These are phyloP conservation scores for Hemicordylus capensis DNA, from an alignment of 2,113 vertebrate genomes.

Conservation along the genomic window DNA sequence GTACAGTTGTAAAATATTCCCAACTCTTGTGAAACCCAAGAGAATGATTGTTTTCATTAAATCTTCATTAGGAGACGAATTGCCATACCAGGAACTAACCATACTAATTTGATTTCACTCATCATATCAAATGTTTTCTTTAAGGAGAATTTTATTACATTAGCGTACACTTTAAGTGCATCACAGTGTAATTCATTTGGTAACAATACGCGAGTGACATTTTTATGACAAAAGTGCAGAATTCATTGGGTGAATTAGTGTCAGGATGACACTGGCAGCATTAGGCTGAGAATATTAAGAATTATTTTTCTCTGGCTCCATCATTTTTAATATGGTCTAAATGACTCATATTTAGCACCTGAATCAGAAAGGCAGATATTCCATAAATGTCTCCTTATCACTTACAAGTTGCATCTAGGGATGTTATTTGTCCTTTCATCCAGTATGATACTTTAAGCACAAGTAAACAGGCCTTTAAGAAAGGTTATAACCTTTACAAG, in stretches of 20 bases:
- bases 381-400: constrained; percentile 10
- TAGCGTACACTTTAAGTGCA: constrained; percentile 10
- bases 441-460: not conserved
- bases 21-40: constrained; percentile 29
- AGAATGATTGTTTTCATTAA: constrained; percentile 57
- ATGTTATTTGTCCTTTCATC: fast-evolving
- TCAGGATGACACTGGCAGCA: constrained; percentile 15
- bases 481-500: not conserved
- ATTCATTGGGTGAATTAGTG: constrained; percentile 23
- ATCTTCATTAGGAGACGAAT: constrained; percentile 44
- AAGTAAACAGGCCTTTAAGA: constrained; percentile 39
- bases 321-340: constrained; percentile 18
- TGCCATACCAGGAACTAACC: not conserved
- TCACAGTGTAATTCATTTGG: constrained; percentile 34
- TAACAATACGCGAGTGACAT: constrained; percentile 6
- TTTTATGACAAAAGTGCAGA: constrained; percentile 47
- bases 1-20: constrained; percentile 37
- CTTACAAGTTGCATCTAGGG: not conserved
- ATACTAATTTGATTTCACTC: constrained; percentile 50
- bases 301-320: not conserved
- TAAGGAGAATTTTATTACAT: constrained; percentile 35
- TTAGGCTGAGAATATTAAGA: constrained; percentile 10
- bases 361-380: constrained; percentile 39
- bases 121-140: constrained; percentile 37
- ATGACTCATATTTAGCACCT: constrained; percentile 28